Evolutionary conservation across 1,140 invertebrate species (phyloP), one percentile per base, ranked within the genome.

Genomic region (Sarcophaga peregrina): DNA sequence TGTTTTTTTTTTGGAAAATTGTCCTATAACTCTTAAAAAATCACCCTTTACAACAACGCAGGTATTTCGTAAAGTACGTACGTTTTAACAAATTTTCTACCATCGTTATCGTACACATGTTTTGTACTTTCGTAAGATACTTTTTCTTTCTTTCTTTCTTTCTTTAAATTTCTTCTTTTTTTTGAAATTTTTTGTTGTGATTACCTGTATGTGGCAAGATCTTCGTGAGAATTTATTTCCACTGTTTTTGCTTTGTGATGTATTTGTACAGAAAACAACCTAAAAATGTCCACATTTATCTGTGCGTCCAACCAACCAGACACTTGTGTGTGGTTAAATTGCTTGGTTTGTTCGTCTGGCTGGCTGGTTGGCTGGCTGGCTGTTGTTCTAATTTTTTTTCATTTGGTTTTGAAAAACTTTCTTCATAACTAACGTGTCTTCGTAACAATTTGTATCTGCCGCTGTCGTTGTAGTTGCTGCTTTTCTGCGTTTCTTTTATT

Each of bases 211-310:
- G 80, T 52, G n/a, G 8, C 25, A 50, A 76, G 45, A 76, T 47
- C 74, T 68, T 68, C 62, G 62, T 68, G 62, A 68, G 62, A 68
- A 68, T 68, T 68, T 68, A 20, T 68, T 20, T 37, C 25, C 25
- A 37, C 25, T 37, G 1, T 68, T 68, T 68, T 20, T 37, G 25
- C 25, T 58, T 58, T 58, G 15, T 58, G 11, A 13, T 20, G 17
- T 20, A 20, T 20, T 17, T 68, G 10, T 25, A 20, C 20, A 68
- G 37, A 15, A 81, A 68, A 81, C 80, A 81, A 62, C 54, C 52
- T 58, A 52, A 48, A 81, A 72, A 81, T 72, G 80, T 81, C 80
- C 80, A 78, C 75, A 50, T 78, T 50, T 78, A 20, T 68, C 62
- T 25, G 6, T 50, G 8, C 50, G 13, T 10, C 50, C 9, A 52